phyloP scores from a whole-genome alignment of 2,113 vertebrate species.

The Microtus oregoni region DNA sequence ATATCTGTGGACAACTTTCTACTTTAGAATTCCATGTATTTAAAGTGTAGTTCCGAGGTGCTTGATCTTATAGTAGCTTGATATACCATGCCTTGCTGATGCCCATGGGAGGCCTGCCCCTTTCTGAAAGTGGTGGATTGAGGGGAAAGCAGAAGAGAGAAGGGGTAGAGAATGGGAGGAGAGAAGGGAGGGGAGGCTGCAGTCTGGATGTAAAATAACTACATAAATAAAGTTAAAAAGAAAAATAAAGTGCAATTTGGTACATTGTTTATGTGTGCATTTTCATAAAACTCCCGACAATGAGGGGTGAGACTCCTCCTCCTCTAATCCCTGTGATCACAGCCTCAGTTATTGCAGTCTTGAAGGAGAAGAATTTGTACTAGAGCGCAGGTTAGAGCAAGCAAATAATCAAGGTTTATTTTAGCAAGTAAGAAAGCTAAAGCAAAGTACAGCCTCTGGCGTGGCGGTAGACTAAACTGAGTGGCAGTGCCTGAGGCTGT shows the following conservation, averaged over 20 bases:
- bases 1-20: background rate
- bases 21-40: background rate
- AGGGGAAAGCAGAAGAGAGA: no score
- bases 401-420: background rate
- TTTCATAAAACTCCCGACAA: background rate
- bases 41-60: background rate
- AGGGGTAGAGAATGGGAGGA: background rate
- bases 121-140: background rate
- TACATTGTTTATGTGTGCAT: background rate
- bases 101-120: background rate
- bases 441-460: background rate
- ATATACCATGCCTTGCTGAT: background rate
- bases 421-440: background rate
- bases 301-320: background rate
- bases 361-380: background rate
- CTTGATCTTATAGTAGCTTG: background rate
- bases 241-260: background rate
- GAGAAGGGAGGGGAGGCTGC: background rate
- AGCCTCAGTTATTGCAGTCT: background rate
- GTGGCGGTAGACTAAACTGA: background rate
- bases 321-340: background rate
- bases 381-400: background rate
- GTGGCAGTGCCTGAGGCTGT: background rate
- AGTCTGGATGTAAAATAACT: background rate
- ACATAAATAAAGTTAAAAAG: background rate